A percentile compares a stretch with the other conserved stretches of the same genome.
These are phyloP conservation scores for Heliothis virescens DNA, from an alignment of 1,140 invertebrate species.

Conservation along the genomic window DNA sequence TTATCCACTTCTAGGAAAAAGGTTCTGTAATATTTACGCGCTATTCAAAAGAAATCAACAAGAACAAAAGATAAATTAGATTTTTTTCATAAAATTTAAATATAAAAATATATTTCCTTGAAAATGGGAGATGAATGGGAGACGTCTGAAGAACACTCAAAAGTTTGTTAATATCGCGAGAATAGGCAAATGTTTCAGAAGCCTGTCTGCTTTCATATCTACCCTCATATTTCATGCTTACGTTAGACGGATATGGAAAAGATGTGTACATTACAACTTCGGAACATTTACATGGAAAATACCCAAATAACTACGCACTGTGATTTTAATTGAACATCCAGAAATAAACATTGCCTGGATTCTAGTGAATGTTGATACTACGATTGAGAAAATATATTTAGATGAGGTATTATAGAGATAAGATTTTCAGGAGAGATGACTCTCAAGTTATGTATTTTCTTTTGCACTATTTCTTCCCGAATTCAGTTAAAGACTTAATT, in stretches of 20 bases:
- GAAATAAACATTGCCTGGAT: no score
- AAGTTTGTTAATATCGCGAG: conserved; percentile 32
- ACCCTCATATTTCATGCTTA: conserved; percentile 15
- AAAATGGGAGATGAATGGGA: neutral
- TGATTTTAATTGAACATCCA: neutral
- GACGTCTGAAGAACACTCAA: neutral
- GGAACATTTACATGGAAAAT: conserved; percentile 4
- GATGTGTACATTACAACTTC: neutral
- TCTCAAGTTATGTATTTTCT: no score
- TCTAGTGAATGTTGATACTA: no score
- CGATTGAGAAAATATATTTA: no score
- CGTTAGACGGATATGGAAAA: neutral
- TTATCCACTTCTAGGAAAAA: no score
- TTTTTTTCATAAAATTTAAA: conserved; percentile 7
- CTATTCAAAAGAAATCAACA: neutral
- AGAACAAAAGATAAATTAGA: conserved; percentile 11
- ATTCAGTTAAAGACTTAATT: no score
- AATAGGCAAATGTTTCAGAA: neutral
- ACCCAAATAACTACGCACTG: neutral
- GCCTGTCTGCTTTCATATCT: neutral
- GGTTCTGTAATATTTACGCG: neutral
- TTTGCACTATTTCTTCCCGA: no score
- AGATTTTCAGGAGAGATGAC: no score
- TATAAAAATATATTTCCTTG: neutral
- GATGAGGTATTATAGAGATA: no score